Percentiles rank a stretch among this genome's conserved stretches.
phyloP scores from a whole-genome alignment of 2,888 invertebrate genomes.

The Venustoraphidia nigricollis region DNA sequence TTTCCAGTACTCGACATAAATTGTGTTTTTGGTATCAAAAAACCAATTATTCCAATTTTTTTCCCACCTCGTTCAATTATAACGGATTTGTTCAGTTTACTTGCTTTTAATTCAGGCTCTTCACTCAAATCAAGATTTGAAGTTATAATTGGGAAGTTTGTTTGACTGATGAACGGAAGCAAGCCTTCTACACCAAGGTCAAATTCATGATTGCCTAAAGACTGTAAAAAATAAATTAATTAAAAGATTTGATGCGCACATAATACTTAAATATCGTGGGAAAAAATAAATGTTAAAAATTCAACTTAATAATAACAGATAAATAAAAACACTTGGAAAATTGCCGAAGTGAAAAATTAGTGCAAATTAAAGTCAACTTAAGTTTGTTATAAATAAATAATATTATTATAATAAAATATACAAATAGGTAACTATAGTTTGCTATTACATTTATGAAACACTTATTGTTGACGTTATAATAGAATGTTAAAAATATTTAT shows the following conservation, averaged over 20 bases:
- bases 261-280: neutral
- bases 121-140: conserved; percentile 57
- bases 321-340: no score
- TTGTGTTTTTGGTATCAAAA: conserved; percentile 68
- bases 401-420: no score
- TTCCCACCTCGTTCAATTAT: conserved; percentile 46
- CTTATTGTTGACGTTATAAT: no score
- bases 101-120: conserved; percentile 41
- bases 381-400: no score
- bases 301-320: no score
- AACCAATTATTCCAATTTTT: conserved; percentile 72
- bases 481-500: no score
- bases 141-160: conserved; percentile 58
- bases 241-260: conserved; percentile 13
- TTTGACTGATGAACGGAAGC: conserved; percentile 53
- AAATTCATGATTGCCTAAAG: conserved; percentile 89
- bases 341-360: no score
- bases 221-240: conserved; percentile 36
- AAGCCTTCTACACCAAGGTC: conserved; percentile 65
- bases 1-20: conserved; percentile 32
- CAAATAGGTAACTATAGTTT: no score
- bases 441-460: no score
- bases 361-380: no score
- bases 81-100: conserved; percentile 44
- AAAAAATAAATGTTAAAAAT: neutral